Percentiles rank a stretch among this genome's conserved stretches.
Evolutionary conservation across 1,140 invertebrate species (phyloP).

Genomic region (Drosophila asahinai): DNA sequence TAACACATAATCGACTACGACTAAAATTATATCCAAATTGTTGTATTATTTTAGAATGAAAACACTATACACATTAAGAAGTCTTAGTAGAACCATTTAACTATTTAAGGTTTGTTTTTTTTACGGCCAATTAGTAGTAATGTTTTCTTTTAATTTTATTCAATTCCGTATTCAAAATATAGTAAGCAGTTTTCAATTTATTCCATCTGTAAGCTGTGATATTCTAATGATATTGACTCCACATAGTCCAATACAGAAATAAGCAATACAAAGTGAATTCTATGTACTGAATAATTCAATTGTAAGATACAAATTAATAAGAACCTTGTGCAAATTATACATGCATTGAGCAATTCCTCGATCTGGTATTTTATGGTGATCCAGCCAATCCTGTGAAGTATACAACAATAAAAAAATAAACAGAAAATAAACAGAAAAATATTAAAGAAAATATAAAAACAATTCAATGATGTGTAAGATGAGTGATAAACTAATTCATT

Average conservation of each 20-base stretch:
- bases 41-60: too few species aligned
- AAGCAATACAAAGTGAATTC: not conserved
- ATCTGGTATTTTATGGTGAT: constrained; percentile 85
- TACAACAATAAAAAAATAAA: constrained; percentile 58
- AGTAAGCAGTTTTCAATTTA: not conserved
- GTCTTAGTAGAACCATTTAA: not conserved
- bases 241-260: too few species aligned
- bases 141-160: too few species aligned
- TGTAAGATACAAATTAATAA: constrained; percentile 66
- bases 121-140: too few species aligned
- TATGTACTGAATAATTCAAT: constrained; percentile 50
- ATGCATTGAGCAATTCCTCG: constrained; percentile 85
- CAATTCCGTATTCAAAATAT: too few species aligned
- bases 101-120: not conserved
- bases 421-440: constrained; percentile 37
- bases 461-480: constrained; percentile 72
- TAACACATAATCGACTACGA: too few species aligned
- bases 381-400: constrained; percentile 85
- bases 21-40: too few species aligned
- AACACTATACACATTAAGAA: too few species aligned
- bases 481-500: constrained; percentile 54
- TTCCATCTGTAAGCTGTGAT: not conserved
- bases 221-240: not conserved
- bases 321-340: constrained; percentile 85
- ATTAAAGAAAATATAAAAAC: constrained; percentile 48